Conservation (phyloP, 2,797 vertebrate species). For the Enteromius fasciolatus region DNA sequence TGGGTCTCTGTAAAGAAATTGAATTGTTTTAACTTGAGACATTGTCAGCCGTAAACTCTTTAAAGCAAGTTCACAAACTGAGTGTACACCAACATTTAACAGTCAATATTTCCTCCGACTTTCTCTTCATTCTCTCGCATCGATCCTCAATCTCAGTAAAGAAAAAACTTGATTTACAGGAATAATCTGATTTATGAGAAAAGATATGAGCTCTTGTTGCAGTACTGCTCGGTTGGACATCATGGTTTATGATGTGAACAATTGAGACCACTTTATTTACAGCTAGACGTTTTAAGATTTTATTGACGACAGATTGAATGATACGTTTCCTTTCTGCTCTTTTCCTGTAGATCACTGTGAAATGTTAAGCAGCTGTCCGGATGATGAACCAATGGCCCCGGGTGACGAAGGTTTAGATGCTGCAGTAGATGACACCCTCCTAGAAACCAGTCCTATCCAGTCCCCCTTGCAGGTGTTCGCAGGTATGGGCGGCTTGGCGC, state of each 20-base stretch:
- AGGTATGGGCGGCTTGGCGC: slow-evolving; percentile 95
- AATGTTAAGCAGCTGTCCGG: slow-evolving; percentile 87
- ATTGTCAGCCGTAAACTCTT: neutral
- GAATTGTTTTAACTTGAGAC: neutral
- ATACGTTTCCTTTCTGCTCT: slow-evolving; percentile 1
- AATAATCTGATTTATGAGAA: slow-evolving; percentile 39
- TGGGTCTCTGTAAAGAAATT: neutral
- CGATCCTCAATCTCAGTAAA: slow-evolving; percentile 22
- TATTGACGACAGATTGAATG: slow-evolving; percentile 8
- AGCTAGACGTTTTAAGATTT: slow-evolving; percentile 1
- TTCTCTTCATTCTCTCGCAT: neutral
- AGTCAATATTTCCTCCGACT: slow-evolving; percentile 16
- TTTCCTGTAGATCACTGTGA: slow-evolving; percentile 86
- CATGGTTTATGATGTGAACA: slow-evolving; percentile 43
- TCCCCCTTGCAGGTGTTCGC: slow-evolving; percentile 98
- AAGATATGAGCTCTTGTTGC: slow-evolving; percentile 24
- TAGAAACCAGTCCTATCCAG: slow-evolving; percentile 95
- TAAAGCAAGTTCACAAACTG: slow-evolving; percentile 2
- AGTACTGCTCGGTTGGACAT: slow-evolving; percentile 20
- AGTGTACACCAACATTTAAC: neutral
- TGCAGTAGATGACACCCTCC: slow-evolving; percentile 88
- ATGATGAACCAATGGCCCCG: slow-evolving; percentile 90
- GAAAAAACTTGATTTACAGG: slow-evolving; percentile 27
- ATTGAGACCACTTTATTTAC: slow-evolving; percentile 31
- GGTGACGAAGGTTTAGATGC: slow-evolving; percentile 92